These are phyloP conservation scores for Uropetala carovei DNA, from an alignment of 2,888 invertebrate genomes.

Conservation along the genomic window DNA sequence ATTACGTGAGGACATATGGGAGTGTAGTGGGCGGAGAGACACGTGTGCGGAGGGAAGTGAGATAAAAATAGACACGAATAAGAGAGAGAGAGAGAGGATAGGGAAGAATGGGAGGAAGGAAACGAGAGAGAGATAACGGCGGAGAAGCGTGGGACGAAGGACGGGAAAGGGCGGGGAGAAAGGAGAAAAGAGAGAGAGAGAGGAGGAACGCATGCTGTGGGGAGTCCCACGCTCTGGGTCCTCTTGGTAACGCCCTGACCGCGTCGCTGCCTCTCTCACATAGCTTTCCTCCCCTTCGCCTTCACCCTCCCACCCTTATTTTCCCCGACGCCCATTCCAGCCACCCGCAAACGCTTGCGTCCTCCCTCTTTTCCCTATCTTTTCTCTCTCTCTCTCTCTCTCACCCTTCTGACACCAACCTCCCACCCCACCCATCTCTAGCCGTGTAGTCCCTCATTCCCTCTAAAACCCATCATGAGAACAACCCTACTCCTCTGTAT, in stretches of 20 bases:
- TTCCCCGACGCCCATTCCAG: neutral
- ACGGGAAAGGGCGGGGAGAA: neutral
- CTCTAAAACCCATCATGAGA: neutral
- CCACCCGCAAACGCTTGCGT: neutral
- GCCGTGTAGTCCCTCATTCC: neutral
- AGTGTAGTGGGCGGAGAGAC: neutral
- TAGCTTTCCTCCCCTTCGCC: neutral
- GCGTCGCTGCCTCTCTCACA: neutral
- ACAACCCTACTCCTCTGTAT: slow-evolving; percentile 18
- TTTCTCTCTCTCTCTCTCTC: neutral
- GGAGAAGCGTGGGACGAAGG: neutral
- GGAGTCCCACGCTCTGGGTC: neutral
- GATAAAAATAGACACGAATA: neutral
- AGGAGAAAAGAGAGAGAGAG: neutral
- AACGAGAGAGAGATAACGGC: neutral
- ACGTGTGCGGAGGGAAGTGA: neutral
- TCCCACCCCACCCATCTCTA: neutral
- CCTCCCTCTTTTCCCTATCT: neutral
- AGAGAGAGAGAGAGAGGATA: neutral
- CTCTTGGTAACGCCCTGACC: slow-evolving; percentile 24
- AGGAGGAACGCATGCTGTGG: neutral
- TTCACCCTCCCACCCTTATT: too few species aligned
- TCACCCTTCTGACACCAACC: neutral
- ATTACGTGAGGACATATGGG: neutral
- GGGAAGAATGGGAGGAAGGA: too few species aligned